These are phyloP conservation scores for Oreotrochilus melanogaster DNA, from an alignment of 2,113 vertebrate species.

Conservation along the genomic window DNA sequence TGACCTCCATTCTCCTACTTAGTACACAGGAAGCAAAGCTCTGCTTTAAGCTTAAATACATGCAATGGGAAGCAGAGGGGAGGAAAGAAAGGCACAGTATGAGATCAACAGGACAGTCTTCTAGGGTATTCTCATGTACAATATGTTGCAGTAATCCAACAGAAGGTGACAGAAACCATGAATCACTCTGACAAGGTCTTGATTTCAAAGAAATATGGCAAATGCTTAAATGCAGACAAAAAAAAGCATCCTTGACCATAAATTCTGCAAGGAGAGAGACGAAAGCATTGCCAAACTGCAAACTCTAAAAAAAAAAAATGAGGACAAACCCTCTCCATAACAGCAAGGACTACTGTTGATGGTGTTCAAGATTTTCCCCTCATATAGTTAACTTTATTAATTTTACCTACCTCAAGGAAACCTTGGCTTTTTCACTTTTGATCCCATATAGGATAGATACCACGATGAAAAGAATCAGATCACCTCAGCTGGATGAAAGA, in stretches of 20 bases:
- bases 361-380: neutral
- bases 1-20: neutral
- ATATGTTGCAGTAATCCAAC: neutral
- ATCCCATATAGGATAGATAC: neutral
- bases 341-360: neutral
- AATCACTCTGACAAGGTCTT: neutral
- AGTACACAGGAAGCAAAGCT: neutral
- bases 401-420: neutral
- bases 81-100: neutral
- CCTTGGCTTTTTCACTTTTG: neutral
- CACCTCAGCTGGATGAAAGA: neutral
- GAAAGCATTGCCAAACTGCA: neutral
- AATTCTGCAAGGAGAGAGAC: neutral
- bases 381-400: neutral
- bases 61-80: neutral
- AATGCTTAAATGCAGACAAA: neutral
- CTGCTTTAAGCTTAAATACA: neutral
- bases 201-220: conserved; percentile 5
- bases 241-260: neutral
- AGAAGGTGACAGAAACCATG: neutral
- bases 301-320: neutral
- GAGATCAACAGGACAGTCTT: neutral
- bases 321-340: neutral
- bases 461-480: neutral
- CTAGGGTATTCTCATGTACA: neutral